These are phyloP conservation scores for Cephus spinipes DNA, from an alignment of 2,888 invertebrate genomes.

Conservation along the genomic window DNA sequence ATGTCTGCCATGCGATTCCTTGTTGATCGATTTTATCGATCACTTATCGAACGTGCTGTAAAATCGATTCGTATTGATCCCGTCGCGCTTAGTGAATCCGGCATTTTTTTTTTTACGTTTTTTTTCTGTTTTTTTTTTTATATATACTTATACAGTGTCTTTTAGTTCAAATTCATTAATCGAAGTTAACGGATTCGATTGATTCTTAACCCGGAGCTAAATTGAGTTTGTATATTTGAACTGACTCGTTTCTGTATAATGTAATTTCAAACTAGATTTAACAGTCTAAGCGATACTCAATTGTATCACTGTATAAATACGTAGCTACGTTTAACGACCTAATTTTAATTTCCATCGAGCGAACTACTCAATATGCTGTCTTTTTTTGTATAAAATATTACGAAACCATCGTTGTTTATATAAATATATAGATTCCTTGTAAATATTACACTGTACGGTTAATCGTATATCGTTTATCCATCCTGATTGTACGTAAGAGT, in stretches of 20 bases:
- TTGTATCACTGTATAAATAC: neutral
- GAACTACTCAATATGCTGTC: constrained; percentile 28
- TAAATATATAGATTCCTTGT: constrained; percentile 45
- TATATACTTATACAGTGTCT: neutral
- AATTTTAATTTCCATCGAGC: neutral
- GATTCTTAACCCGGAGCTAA: neutral
- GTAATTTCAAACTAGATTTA: neutral
- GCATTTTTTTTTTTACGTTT: constrained; percentile 35
- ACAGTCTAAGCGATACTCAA: neutral
- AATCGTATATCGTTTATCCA: constrained; percentile 43
- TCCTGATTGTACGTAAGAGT: constrained; percentile 43
- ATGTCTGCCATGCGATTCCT: neutral
- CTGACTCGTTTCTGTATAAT: neutral
- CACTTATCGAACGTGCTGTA: neutral
- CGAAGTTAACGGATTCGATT: neutral
- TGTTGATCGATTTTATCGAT: neutral
- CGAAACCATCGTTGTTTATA: constrained; percentile 50
- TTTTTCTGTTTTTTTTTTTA: constrained; percentile 24
- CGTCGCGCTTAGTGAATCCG: constrained; percentile 13
- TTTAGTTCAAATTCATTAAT: neutral
- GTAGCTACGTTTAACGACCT: neutral
- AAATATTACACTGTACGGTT: constrained; percentile 44
- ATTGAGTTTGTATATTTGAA: neutral
- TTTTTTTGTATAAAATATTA: constrained; percentile 53
- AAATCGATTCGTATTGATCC: constrained; percentile 1